These are phyloP conservation scores for Paedocypris micromegethes DNA, from an alignment of 2,797 vertebrate genomes.

Conservation along the genomic window DNA sequence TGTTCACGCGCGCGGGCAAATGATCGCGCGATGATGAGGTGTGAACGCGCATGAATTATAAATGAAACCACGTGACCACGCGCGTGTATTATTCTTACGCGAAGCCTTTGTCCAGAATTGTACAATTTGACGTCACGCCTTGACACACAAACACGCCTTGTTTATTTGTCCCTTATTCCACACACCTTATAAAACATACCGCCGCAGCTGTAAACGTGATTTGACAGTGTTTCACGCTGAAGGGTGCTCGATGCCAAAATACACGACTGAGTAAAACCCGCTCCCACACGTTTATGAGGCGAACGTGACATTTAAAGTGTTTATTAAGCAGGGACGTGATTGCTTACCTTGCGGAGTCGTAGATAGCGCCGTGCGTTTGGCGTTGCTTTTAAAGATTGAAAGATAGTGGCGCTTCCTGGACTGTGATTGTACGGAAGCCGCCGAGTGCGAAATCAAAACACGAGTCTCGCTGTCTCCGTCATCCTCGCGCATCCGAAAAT, in stretches of 20 bases:
- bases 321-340: neutral
- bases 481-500: too few species aligned
- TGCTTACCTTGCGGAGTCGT: neutral
- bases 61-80: too few species aligned
- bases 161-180: too few species aligned
- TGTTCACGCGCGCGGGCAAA: too few species aligned
- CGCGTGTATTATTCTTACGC: too few species aligned
- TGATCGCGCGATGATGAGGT: too few species aligned
- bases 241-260: constrained; percentile 15
- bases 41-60: too few species aligned
- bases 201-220: neutral
- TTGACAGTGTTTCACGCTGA: neutral
- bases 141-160: too few species aligned
- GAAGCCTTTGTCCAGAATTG: too few species aligned
- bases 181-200: too few species aligned
- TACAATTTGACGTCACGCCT: too few species aligned
- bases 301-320: neutral
- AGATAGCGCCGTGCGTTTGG: neutral
- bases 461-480: neutral
- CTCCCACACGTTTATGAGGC: neutral
- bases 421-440: constrained; percentile 43
- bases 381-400: neutral
- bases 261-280: neutral
- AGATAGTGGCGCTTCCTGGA: constrained; percentile 26
- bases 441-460: neutral